A percentile compares a stretch with the other conserved stretches of the same genome.
These are phyloP conservation scores for Chrysogorgia sp. DNA, from an alignment of 92 coral and sea anemone species.

Conservation along the genomic window DNA sequence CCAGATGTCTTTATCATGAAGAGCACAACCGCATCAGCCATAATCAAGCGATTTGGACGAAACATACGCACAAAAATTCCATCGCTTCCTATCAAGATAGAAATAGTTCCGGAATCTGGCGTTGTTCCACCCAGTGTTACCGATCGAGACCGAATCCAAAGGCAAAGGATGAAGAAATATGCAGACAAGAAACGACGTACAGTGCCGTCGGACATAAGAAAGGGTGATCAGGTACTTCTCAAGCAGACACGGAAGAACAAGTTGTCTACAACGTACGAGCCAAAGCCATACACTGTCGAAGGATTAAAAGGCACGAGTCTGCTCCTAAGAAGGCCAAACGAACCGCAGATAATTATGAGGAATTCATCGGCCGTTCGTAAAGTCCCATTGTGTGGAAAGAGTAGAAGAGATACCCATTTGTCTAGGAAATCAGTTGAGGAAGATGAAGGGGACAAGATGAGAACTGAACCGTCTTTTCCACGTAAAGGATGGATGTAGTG, in stretches of 20 bases:
- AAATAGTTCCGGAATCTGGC: neutral
- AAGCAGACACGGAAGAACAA: constrained; percentile 56
- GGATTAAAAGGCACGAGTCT: constrained; percentile 54
- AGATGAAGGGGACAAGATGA: no score
- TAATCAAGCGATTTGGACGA: neutral
- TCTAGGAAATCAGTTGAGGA: no score
- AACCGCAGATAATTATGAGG: neutral
- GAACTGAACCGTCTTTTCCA: no score
- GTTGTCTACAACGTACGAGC: constrained; percentile 56
- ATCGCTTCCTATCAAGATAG: neutral
- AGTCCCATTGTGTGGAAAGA: neutral
- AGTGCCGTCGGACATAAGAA: constrained; percentile 28
- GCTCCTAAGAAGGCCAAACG: neutral
- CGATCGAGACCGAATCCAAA: neutral
- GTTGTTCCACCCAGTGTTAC: neutral
- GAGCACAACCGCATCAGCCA: constrained; percentile 2
- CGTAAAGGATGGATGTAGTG: no score
- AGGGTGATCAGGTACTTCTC: constrained; percentile 51
- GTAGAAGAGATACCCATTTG: no score
- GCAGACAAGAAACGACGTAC: constrained; percentile 49
- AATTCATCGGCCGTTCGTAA: neutral
- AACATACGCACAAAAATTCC: constrained; percentile 2
- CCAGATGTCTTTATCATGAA: constrained; percentile 29
- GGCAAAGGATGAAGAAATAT: constrained; percentile 31
- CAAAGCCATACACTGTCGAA: constrained; percentile 50